These are phyloP conservation scores for Megathymus violae DNA, from an alignment of 1,140 invertebrate genomes.

Conservation along the genomic window DNA sequence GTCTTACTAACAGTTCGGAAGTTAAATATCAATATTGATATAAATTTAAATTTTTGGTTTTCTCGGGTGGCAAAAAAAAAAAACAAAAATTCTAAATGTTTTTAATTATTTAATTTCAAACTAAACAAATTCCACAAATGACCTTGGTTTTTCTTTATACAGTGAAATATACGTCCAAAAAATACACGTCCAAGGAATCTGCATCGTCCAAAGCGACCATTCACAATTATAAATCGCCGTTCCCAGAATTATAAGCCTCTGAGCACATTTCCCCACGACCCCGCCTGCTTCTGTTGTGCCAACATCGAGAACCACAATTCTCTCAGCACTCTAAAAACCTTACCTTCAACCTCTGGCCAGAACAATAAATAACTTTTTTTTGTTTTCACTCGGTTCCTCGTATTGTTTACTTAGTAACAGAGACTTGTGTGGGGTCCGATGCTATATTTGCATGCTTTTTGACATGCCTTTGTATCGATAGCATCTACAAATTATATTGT, in stretches of 20 bases:
- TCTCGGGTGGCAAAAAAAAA: too few relatives aligned
- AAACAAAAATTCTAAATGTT: too few relatives aligned
- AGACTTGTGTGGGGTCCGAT: constrained; percentile 55
- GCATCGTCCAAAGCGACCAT: constrained; percentile 12
- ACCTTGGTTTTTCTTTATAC: too few relatives aligned
- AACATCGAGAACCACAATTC: constrained; percentile 30
- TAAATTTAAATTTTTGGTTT: too few relatives aligned
- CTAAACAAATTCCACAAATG: too few relatives aligned
- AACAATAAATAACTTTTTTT: constrained; percentile 69
- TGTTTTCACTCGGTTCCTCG: constrained; percentile 53
- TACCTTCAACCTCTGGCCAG: constrained; percentile 62
- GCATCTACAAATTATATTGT: constrained; percentile 36
- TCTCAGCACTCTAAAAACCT: constrained; percentile 39
- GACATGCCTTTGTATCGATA: constrained; percentile 40
- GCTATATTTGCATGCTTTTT: constrained; percentile 62
- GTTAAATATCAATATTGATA: too few relatives aligned
- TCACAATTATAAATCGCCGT: constrained; percentile 23
- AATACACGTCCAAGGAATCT: constrained; percentile 9
- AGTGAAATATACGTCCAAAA: too few relatives aligned
- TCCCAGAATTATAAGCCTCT: constrained; percentile 21
- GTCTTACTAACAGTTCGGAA: too few relatives aligned
- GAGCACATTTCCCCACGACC: constrained; percentile 28
- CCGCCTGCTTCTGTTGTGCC: constrained; percentile 26
- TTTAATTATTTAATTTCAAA: too few relatives aligned
- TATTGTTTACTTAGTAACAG: constrained; percentile 73